Evolutionary conservation across 2,797 vertebrate genomes (phyloP), one percentile per base, ranked within the genome.

Genomic region (Aratinga solstitialis): DNA sequence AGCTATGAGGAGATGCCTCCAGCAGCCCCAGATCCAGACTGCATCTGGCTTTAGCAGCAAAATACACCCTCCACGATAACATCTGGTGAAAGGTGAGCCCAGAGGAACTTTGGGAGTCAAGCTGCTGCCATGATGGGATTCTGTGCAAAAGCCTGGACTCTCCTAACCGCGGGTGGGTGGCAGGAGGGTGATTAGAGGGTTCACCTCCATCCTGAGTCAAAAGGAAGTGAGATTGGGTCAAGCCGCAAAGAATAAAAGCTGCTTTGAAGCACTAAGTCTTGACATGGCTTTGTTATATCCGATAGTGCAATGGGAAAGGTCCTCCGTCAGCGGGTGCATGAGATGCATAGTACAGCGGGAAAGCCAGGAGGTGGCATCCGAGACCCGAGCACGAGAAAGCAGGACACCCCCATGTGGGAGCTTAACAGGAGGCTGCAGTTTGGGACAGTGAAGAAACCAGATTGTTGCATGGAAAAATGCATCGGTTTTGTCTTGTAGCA

Each of bases 301-400:
- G 34, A 6, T 0, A 2, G 27, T 0, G 13, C 0, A 26, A 18
- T 4, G 83, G 36, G 36, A 30, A 61, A 23, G 3, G 65, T 6
- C 11, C n/a, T 75, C 14, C 2, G 51, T 6, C 56, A 23, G 72
- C 2, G 0, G 1, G 1, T 17, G 22, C 18, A 8, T 0, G 3
- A 23, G 53, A 4, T 1, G 56, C 23, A 48, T 68, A 87, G 65
- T 85, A 38, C 18, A 26, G 50, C 3, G 32, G 38, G 22, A 78
- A 30, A 88, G 51, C 94, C 94, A 79, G 94, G 69, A 96, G 95
- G 67, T 95, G 96, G 96, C 96, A 95, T 18, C 88, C 79, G 15
- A 95, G 93, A 68, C 85, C 87, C 5, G 73, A 79, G 91, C 80
- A 62, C 51, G 4, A 1, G 1, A 21, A 47, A 10, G 7, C 36